phyloP scores from a whole-genome alignment of 2,113 vertebrate genomes.

The Origma solitaria region DNA sequence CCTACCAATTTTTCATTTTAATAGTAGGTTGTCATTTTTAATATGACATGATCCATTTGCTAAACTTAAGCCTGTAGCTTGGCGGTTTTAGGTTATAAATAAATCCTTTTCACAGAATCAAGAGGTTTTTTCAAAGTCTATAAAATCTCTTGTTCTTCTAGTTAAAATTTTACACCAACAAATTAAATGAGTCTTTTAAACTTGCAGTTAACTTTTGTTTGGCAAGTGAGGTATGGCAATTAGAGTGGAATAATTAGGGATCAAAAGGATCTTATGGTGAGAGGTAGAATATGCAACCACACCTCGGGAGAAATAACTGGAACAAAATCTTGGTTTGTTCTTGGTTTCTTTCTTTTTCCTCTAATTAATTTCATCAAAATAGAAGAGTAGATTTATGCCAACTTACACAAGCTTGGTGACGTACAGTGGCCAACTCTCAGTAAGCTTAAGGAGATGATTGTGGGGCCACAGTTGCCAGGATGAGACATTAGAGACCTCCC shows the following conservation, averaged over 20 bases:
- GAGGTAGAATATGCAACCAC: neutral
- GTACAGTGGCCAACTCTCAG: neutral
- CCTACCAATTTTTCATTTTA: slow-evolving; percentile 60
- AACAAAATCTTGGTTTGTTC: neutral
- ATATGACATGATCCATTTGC: slow-evolving; percentile 49
- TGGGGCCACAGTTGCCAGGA: neutral
- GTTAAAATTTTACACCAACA: neutral
- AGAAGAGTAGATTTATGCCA: neutral
- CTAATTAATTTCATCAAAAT: neutral
- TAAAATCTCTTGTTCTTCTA: slow-evolving; percentile 8
- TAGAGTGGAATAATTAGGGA: neutral
- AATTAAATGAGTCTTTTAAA: slow-evolving; percentile 9
- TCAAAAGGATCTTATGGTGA: neutral
- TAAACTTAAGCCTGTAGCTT: slow-evolving; percentile 46
- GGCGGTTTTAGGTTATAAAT: slow-evolving; percentile 26
- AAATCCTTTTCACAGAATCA: slow-evolving; percentile 30
- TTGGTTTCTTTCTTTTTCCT: neutral
- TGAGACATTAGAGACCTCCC: neutral
- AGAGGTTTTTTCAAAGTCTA: neutral
- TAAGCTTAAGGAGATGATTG: neutral
- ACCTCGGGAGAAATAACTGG: neutral
- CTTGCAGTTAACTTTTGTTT: neutral
- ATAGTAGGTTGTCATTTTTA: slow-evolving; percentile 60
- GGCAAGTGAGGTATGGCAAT: neutral
- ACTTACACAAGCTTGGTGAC: neutral